phyloP scores from a whole-genome alignment of 2,113 vertebrate genomes.

The Alethe diademata region DNA sequence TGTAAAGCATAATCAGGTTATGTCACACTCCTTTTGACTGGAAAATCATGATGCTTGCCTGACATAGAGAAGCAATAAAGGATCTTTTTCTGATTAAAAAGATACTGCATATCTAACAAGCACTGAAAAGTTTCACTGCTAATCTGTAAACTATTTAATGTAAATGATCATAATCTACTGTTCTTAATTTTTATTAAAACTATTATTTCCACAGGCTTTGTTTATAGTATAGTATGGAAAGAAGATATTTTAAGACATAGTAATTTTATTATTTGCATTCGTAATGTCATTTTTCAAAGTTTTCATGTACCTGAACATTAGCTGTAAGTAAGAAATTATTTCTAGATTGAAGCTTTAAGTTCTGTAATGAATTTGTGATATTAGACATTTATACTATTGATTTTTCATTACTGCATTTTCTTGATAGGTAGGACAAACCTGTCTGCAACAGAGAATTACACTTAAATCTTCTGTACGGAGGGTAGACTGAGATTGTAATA shows the following conservation, averaged over 20 bases:
- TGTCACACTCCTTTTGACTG: not conserved
- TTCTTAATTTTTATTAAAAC: not conserved
- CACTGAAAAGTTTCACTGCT: not conserved
- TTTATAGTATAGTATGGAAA: not conserved
- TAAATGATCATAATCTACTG: not conserved
- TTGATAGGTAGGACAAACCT: not conserved
- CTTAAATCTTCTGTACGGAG: not conserved
- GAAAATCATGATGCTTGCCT: not conserved
- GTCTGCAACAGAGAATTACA: not conserved
- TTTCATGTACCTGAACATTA: not conserved
- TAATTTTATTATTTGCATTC: not conserved
- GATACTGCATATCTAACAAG: not conserved
- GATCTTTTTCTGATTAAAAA: not conserved
- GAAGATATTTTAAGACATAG: not conserved
- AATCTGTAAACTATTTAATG: not conserved
- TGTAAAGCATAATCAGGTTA: not conserved
- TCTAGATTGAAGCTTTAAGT: not conserved
- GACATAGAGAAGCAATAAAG: not conserved
- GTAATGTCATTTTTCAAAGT: not conserved
- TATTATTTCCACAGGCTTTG: not conserved
- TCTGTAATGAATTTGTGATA: not conserved
- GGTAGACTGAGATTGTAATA: not conserved
- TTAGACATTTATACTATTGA: not conserved
- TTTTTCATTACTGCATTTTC: not conserved
- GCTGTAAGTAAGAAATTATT: not conserved